These are phyloP conservation scores for Rhodophaea formosa DNA, from an alignment of 2,888 invertebrate species.

Conservation along the genomic window DNA sequence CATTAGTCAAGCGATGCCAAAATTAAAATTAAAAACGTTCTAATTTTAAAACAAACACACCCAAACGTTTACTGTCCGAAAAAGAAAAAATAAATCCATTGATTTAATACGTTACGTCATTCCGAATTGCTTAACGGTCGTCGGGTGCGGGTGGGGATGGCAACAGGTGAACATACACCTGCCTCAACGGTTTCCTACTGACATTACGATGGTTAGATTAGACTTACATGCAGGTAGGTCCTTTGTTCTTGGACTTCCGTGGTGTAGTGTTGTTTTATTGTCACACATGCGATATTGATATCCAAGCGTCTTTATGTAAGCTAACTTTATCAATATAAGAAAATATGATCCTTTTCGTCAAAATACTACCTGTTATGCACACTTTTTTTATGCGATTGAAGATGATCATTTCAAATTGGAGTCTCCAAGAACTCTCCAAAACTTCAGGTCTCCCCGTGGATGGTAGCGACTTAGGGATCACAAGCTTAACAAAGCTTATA, in stretches of 20 bases:
- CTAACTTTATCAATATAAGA: too few relatives aligned
- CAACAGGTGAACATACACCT: constrained; percentile 76
- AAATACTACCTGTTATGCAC: too few relatives aligned
- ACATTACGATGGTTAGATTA: constrained; percentile 71
- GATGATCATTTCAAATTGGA: too few relatives aligned
- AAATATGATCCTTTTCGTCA: too few relatives aligned
- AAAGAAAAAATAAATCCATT: constrained; percentile 24
- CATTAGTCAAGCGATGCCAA: background rate
- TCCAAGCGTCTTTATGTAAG: background rate
- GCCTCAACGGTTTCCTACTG: constrained; percentile 70
- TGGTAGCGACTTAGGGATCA: too few relatives aligned
- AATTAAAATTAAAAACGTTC: background rate
- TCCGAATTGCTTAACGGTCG: constrained; percentile 63
- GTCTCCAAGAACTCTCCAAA: too few relatives aligned
- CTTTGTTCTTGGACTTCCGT: constrained; percentile 15
- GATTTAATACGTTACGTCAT: constrained; percentile 54
- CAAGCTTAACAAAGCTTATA: too few relatives aligned
- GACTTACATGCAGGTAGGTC: constrained; percentile 34
- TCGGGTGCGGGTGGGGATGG: constrained; percentile 30
- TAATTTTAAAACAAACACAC: background rate
- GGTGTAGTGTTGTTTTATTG: constrained; percentile 7
- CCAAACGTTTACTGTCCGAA: background rate
- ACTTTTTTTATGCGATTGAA: too few relatives aligned
- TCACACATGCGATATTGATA: background rate
- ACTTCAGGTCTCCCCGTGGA: too few relatives aligned